Evolutionary conservation across 1,140 invertebrate species (phyloP).

Genomic region (Temnothorax curvispinosus): DNA sequence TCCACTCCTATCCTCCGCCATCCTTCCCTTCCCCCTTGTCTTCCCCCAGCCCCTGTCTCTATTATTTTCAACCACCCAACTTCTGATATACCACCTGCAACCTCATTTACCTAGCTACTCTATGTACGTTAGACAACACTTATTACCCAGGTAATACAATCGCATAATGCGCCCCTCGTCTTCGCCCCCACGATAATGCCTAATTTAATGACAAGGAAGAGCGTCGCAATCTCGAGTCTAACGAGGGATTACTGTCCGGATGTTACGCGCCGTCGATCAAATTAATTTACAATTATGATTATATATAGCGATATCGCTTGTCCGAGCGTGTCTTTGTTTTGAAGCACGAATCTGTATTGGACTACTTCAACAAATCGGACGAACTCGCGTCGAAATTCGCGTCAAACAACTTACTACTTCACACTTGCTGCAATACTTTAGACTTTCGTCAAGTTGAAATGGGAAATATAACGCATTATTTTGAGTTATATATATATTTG

Average conservation of each 20-base stretch:
- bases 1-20: conserved; percentile 53
- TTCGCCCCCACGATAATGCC: conserved; percentile 61
- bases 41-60: neutral
- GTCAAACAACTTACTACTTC: neutral
- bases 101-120: conserved; percentile 66
- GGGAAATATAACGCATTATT: neutral
- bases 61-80: conserved; percentile 67
- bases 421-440: neutral
- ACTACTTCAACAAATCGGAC: neutral
- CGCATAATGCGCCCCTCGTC: conserved; percentile 69
- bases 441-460: neutral
- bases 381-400: neutral
- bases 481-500: neutral
- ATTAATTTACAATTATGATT: conserved; percentile 57
- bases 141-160: conserved; percentile 75
- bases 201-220: conserved; percentile 70
- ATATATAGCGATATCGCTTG: conserved; percentile 8
- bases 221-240: conserved; percentile 63
- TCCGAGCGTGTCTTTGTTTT: neutral
- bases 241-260: conserved; percentile 66
- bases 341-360: neutral
- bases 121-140: conserved; percentile 70
- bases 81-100: conserved; percentile 64
- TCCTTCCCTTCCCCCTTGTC: neutral
- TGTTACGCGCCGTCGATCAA: conserved; percentile 55